These are phyloP conservation scores for Fulmarus glacialis DNA, from an alignment of 2,113 vertebrate genomes.

Conservation along the genomic window DNA sequence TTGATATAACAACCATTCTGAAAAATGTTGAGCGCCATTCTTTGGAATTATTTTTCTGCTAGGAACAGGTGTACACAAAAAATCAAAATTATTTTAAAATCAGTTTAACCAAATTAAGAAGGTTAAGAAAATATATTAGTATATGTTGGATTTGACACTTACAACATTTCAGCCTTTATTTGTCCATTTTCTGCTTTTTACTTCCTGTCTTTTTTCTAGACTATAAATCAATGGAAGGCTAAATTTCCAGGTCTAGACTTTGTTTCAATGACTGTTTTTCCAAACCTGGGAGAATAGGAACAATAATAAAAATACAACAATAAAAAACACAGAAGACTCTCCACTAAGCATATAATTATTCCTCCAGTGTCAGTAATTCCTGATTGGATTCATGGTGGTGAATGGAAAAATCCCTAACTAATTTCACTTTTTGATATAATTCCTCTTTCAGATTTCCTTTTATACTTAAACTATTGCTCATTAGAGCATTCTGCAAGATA, in stretches of 20 bases:
- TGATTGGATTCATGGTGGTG: not conserved
- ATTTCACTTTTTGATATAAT: not conserved
- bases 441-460: not conserved
- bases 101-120: not conserved
- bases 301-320: not conserved
- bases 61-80: not conserved
- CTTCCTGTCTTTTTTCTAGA: not conserved
- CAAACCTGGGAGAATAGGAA: not conserved
- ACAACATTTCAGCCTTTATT: not conserved
- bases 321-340: not conserved
- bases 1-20: not conserved
- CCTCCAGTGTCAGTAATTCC: not conserved
- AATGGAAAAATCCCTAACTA: not conserved
- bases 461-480: not conserved
- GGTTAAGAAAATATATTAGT: not conserved
- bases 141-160: not conserved
- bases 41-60: not conserved
- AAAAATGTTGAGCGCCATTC: not conserved
- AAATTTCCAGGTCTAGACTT: not conserved
- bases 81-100: not conserved
- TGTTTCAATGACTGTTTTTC: not conserved
- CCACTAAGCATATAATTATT: not conserved
- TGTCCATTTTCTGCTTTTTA: not conserved
- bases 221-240: not conserved
- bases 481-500: not conserved